These are phyloP conservation scores for Drosophila rhopaloa DNA, from an alignment of 1,140 invertebrate species.

Conservation along the genomic window DNA sequence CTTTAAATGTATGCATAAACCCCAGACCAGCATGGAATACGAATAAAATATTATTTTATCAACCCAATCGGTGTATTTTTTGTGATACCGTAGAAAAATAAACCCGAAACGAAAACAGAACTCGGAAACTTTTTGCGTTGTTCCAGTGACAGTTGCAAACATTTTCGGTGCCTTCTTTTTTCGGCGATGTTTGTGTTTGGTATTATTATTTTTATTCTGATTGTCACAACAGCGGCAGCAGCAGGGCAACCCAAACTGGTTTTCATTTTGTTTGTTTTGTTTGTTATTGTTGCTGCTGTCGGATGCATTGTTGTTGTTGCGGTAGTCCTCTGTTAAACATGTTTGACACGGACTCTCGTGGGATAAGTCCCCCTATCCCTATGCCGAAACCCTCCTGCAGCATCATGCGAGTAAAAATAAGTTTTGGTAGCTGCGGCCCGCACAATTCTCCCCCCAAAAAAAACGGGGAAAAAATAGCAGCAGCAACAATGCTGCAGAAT, in stretches of 20 bases:
- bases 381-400: background rate
- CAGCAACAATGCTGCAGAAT: conserved; percentile 34
- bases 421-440: conserved; percentile 60
- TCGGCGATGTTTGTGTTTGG: conserved; percentile 38
- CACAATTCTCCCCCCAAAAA: conserved; percentile 51
- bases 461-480: conserved; percentile 17
- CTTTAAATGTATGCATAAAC: conserved; percentile 45
- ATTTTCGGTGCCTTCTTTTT: conserved; percentile 56
- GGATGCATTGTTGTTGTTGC: conserved; percentile 63
- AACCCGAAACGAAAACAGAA: conserved; percentile 36
- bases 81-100: conserved; percentile 24
- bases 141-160: conserved; percentile 73
- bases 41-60: conserved; percentile 28
- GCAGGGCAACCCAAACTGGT: conserved; percentile 51
- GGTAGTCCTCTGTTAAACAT: conserved; percentile 78
- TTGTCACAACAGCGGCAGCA: conserved; percentile 49
- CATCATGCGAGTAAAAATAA: conserved; percentile 59
- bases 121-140: conserved; percentile 35
- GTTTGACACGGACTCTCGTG: conserved; percentile 76
- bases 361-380: conserved; percentile 42
- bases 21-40: conserved; percentile 21
- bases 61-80: conserved; percentile 30
- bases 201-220: conserved; percentile 74
- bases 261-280: conserved; percentile 61
- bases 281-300: conserved; percentile 64